Evolutionary conservation across 1,140 invertebrate genomes (phyloP), one percentile per base, ranked within the genome.

Genomic region (Heliconius nattereri): DNA sequence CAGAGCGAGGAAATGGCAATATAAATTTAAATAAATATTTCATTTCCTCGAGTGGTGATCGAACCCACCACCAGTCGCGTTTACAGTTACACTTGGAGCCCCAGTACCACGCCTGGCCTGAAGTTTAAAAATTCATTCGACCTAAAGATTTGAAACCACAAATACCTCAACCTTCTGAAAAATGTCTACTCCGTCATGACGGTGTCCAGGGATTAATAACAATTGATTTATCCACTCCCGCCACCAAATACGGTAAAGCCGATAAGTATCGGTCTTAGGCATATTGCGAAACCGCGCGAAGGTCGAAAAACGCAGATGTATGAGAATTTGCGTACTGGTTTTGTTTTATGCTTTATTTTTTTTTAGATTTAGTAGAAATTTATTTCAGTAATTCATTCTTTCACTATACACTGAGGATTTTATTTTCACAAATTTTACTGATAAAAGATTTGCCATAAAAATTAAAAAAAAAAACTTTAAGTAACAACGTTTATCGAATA

Each of bases 251-350:
- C 49, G 71, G 81, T 75, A 71, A 77, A 80, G 74, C 75, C 40
- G 81, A 80, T 82, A 75, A 52, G 75, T 76, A 76, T 79, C 74
- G 26, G n/a, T 75, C 74, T 80, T 83, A 83, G 75, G 76, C 77
- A 72, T 78, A 60, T 83, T 83, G 78, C 81, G 81, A 83, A 83
- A 80, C 60, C 45, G 29, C n/a, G 40, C 71, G 77, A 76, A 83
- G 81, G 81, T 71, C 78, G 75, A 26, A 70, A 78, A 57, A 73
- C 23, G 60, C 60, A 82, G 71, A 60, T 72, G 52, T 60, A 71
- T 75, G 66, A 45, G 26, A 80, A 71, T 73, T 80, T 49, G 74
- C 73, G 9, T 70, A 80, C 74, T 29, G 75, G 75, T 80, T 76
- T 72, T 70, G 71, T 73, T 77, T 26, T 29, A 29, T 6, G 54